phyloP scores from a whole-genome alignment of 2,888 invertebrate species.

The Melanostoma scalare region DNA sequence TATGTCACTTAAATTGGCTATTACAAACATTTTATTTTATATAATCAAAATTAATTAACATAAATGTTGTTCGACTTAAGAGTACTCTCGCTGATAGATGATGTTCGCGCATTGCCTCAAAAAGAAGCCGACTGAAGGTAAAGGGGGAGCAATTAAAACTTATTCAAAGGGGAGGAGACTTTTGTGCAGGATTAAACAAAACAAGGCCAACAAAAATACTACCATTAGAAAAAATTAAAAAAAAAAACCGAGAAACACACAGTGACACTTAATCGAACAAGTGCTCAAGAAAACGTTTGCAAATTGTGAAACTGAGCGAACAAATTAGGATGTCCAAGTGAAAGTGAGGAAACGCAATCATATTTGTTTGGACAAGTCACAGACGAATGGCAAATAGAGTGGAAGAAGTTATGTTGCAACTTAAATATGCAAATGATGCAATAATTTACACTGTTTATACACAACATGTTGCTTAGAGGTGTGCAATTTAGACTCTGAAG shows the following conservation, averaged over 20 bases:
- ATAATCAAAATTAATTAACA: constrained; percentile 70
- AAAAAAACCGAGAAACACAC: constrained; percentile 6
- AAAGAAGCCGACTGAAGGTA: constrained; percentile 18
- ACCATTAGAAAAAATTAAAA: constrained; percentile 9
- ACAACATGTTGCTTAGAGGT: constrained; percentile 27
- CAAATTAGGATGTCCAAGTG: constrained; percentile 69
- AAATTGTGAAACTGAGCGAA: constrained; percentile 54
- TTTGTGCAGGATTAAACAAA: background rate
- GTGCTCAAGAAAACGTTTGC: constrained; percentile 41
- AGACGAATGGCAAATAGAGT: constrained; percentile 26
- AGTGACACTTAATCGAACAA: background rate
- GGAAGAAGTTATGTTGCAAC: constrained; percentile 48
- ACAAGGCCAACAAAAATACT: background rate
- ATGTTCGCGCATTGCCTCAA: constrained; percentile 58
- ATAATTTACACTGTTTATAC: constrained; percentile 39
- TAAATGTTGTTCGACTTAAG: constrained; percentile 59
- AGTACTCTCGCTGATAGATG: constrained; percentile 59
- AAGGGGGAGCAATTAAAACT: no score
- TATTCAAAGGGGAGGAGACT: no score
- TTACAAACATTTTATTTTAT: constrained; percentile 69
- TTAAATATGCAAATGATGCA: constrained; percentile 65
- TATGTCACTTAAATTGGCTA: constrained; percentile 69
- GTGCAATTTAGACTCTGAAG: constrained; percentile 28
- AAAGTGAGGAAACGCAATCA: constrained; percentile 68
- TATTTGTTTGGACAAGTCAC: constrained; percentile 49